These are phyloP conservation scores for Daubentonia madagascariensis DNA, from an alignment of 2,113 vertebrate species.

Conservation along the genomic window DNA sequence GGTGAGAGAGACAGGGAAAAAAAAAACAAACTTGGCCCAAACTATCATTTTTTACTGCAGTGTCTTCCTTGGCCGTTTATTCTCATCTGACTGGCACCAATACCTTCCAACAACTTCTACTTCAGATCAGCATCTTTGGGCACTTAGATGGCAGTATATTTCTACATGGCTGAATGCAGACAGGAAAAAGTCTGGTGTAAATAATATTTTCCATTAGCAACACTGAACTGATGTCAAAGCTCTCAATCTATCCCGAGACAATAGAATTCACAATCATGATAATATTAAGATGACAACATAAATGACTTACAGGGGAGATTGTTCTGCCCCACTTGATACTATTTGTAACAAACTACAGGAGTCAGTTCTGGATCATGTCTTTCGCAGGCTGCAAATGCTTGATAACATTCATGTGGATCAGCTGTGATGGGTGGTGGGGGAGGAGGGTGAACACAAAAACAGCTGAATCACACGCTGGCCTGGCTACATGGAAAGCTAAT, in stretches of 20 bases:
- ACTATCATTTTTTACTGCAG: neutral
- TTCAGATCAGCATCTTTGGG: slow-evolving; percentile 62
- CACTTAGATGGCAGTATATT: slow-evolving; percentile 61
- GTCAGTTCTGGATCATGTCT: neutral
- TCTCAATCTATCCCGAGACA: slow-evolving; percentile 43
- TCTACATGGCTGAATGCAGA: slow-evolving; percentile 48
- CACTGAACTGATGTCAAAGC: slow-evolving; percentile 55
- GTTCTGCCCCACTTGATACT: slow-evolving; percentile 29
- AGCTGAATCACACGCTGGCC: neutral
- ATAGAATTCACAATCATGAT: slow-evolving; percentile 47
- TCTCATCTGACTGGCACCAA: slow-evolving; percentile 37
- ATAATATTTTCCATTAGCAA: slow-evolving; percentile 61
- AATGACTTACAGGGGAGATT: slow-evolving; percentile 26
- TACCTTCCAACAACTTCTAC: slow-evolving; percentile 55
- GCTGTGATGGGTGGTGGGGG: neutral
- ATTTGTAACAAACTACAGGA: slow-evolving; percentile 34
- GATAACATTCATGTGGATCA: slow-evolving; percentile 53
- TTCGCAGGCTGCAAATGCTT: slow-evolving; percentile 44
- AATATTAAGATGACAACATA: neutral
- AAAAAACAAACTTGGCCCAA: neutral
- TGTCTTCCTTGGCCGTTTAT: slow-evolving; percentile 53
- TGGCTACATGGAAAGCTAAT: slow-evolving; percentile 17
- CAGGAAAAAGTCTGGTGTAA: slow-evolving; percentile 61
- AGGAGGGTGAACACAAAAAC: neutral
- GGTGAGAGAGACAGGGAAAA: neutral